Evolutionary conservation across 2,797 vertebrate genomes (phyloP).

Genomic region (Huso huso): DNA sequence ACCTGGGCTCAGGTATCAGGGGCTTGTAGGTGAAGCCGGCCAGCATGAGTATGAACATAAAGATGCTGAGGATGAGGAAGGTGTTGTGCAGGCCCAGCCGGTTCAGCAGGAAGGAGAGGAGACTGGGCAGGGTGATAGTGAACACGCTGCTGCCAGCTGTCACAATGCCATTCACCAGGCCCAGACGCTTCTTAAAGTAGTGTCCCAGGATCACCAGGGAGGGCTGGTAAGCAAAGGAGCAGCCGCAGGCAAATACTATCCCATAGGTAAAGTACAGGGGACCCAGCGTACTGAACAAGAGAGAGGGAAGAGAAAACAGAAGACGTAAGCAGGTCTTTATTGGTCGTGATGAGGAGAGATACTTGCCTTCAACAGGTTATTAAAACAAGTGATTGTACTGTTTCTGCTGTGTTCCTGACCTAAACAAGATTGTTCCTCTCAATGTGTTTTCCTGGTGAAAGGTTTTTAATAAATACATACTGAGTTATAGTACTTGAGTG

Average conservation of each 20-base stretch:
- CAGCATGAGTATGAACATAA: conserved; percentile 81
- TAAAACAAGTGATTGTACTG: no score
- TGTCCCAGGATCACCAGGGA: conserved; percentile 91
- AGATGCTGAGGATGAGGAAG: conserved; percentile 68
- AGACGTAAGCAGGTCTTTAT: no score
- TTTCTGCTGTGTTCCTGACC: no score
- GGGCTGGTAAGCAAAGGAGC: conserved; percentile 92
- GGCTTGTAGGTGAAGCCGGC: conserved; percentile 84
- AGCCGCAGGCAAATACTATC: conserved; percentile 85
- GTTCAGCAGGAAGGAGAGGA: conserved; percentile 55
- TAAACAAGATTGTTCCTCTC: no score
- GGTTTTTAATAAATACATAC: no score
- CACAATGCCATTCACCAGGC: conserved; percentile 91
- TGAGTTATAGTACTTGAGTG: no score
- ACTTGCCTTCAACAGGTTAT: no score
- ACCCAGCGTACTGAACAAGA: conserved; percentile 64
- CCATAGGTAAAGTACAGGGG: conserved; percentile 89
- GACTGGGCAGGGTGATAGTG: conserved; percentile 76
- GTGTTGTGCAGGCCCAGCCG: conserved; percentile 60
- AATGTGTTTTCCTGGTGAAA: no score
- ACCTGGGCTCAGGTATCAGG: conserved; percentile 44
- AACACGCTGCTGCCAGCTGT: conserved; percentile 90
- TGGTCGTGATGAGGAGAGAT: no score
- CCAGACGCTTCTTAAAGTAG: conserved; percentile 91
- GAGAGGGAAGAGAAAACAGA: no score